Base-by-base conservation (phyloP, 37 sponge, comb jelly and placozoan genomes). In the Diacarnus erythraeanus region DNA sequence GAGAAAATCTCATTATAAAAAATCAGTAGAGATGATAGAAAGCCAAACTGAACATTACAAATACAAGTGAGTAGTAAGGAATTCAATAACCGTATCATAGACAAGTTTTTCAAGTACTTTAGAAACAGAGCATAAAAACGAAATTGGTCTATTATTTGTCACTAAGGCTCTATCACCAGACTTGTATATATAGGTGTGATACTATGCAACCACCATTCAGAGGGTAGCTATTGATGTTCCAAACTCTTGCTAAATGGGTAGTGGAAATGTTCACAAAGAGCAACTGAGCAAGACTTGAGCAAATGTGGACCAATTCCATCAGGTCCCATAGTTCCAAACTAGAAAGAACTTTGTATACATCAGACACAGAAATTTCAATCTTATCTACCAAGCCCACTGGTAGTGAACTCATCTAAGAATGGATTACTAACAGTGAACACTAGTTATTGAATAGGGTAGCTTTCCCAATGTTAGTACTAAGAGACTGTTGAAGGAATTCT, bases 31-130 rank as follows among this genome's bases (percentile, higher is more conserved):
- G 66, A 18, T 65, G 66, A 5, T 65, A 35, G 9, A 65, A 65
- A 65, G 9, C 66, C 66, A 65, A 65, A 65, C 66, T 65, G 66
- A 5, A 2, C 2, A 31, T 26, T 2, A 2, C 35, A 65, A 3
- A 65, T 2, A 17, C 9, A n/a, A n/a, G n/a, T n/a, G n/a, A n/a
- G n/a, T n/a, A n/a, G n/a, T n/a, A n/a, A n/a, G n/a, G 27, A 76
- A 75, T 0, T 75, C 59, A 4, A 35, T 64, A 1, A 75, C 3
- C 20, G 34, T 61, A 41, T 74, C 0, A 63, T 67, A 69, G 33
- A 83, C 68, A 6, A 83, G 58, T 44, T 31, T 4, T 22, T 82
- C 82, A 2, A 83, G 76, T 17, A 83, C 63, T 69, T 57, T 84
- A 22, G 84, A 84, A 0, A 51, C 26, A 34, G 35, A n/a, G 44